phyloP scores from a whole-genome alignment of 2,113 vertebrate genomes.

The Bathybates hornii region DNA sequence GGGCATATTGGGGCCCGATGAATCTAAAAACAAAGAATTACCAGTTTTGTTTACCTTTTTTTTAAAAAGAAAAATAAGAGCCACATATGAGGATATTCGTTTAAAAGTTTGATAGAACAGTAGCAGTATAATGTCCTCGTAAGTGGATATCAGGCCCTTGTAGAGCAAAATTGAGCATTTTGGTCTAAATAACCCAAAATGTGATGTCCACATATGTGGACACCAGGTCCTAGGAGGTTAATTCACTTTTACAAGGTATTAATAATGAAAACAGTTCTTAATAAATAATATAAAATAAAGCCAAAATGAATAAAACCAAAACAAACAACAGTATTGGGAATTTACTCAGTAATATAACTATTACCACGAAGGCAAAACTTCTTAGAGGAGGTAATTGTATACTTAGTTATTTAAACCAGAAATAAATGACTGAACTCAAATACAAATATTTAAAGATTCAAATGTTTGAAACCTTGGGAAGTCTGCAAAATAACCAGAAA shows the following conservation, averaged over 20 bases:
- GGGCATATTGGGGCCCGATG: too few species aligned
- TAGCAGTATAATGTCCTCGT: not conserved
- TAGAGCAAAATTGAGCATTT: not conserved
- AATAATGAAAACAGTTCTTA: not conserved
- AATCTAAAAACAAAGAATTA: not conserved
- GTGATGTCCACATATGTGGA: not conserved
- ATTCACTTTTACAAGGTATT: not conserved
- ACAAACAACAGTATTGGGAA: not conserved
- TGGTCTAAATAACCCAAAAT: not conserved
- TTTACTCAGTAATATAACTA: not conserved
- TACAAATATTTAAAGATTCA: not conserved
- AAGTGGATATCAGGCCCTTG: not conserved
- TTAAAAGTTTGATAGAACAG: not conserved
- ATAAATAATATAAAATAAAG: not conserved
- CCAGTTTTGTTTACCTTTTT: not conserved
- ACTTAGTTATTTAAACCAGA: not conserved
- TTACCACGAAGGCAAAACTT: not conserved
- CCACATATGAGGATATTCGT: not conserved
- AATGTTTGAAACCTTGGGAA: not conserved
- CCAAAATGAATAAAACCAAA: not conserved
- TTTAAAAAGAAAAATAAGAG: not conserved
- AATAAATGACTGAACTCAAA: not conserved
- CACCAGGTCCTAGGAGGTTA: not conserved
- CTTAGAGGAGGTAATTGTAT: not conserved
- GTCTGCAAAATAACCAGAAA: not conserved